Evolutionary conservation across 23 tunicate species (phyloP).

Genomic region (Styela plicata): DNA sequence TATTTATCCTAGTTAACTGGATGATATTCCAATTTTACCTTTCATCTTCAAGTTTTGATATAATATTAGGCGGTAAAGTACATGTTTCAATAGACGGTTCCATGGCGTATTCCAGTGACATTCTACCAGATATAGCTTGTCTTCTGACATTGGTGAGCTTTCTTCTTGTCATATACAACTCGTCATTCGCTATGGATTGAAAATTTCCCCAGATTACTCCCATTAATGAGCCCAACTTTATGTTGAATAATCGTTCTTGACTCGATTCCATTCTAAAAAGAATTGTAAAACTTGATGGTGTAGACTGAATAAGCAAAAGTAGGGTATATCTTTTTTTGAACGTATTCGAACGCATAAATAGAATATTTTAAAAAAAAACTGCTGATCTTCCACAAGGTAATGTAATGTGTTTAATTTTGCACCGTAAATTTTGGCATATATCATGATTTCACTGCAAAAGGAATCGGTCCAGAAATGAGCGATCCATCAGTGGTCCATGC

Average conservation of each 20-base stretch:
- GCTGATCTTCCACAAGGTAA: too few species aligned
- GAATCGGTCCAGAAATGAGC: too few species aligned
- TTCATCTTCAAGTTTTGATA: constrained; percentile 16
- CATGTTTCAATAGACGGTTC: constrained; percentile 60
- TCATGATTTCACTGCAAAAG: too few species aligned
- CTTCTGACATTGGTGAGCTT: constrained; percentile 86
- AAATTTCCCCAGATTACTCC: constrained; percentile 78
- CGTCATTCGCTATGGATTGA: constrained; percentile 51
- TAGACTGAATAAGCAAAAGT: too few species aligned
- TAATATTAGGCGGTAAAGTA: constrained; percentile 4
- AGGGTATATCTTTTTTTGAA: too few species aligned
- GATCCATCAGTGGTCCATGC: too few species aligned
- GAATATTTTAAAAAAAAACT: too few species aligned
- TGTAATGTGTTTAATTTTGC: too few species aligned
- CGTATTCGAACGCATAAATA: too few species aligned
- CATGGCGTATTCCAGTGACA: constrained; percentile 46
- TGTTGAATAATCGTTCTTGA: constrained; percentile 56
- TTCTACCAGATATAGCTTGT: constrained; percentile 47
- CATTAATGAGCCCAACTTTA: constrained; percentile 61
- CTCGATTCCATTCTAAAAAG: constrained; percentile 47
- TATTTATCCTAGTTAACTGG: too few species aligned
- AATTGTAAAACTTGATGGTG: not conserved
- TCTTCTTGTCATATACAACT: constrained; percentile 68
- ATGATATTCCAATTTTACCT: constrained; percentile 25
- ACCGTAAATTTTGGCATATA: too few species aligned